Evolutionary conservation across 2,797 vertebrate genomes (phyloP).

Genomic region (Microctenopoma steveboyesi): DNA sequence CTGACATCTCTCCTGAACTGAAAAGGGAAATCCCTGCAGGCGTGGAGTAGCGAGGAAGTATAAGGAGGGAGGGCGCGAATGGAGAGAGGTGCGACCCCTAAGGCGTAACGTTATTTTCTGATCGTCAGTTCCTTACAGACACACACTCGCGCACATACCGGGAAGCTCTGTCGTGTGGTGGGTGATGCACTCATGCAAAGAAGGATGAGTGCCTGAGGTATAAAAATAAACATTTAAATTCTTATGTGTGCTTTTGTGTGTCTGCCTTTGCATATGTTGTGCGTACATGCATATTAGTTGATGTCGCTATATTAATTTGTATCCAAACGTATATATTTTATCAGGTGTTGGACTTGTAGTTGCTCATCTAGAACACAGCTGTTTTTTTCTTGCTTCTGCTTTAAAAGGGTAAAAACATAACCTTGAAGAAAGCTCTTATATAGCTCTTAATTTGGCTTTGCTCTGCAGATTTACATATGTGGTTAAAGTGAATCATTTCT

Average conservation of each 20-base stretch:
- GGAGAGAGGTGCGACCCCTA: conserved; percentile 77
- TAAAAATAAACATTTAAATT: conserved; percentile 68
- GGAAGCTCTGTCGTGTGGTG: conserved; percentile 59
- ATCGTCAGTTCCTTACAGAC: conserved; percentile 70
- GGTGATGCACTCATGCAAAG: conserved; percentile 76
- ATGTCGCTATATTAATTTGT: conserved; percentile 31
- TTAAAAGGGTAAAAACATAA: conserved; percentile 14
- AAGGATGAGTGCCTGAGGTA: conserved; percentile 70
- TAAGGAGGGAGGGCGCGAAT: conserved; percentile 61
- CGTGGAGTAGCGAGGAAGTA: conserved; percentile 50
- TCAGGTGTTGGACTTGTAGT: no score
- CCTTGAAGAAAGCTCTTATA: conserved; percentile 2
- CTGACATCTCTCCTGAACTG: conserved; percentile 80
- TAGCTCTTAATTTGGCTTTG: conserved; percentile 29
- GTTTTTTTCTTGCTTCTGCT: conserved; percentile 17
- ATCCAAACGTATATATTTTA: background rate
- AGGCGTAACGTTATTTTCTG: conserved; percentile 75
- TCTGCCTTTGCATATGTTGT: conserved; percentile 42
- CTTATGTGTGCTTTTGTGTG: conserved; percentile 46
- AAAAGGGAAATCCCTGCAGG: conserved; percentile 82
- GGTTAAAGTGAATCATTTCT: background rate
- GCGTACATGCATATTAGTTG: conserved; percentile 30
- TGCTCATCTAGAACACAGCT: conserved; percentile 17
- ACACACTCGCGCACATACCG: conserved; percentile 52
- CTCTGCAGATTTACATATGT: conserved; percentile 24